phyloP scores from a whole-genome alignment of 2,113 vertebrate genomes.

The Pipra filicauda region DNA sequence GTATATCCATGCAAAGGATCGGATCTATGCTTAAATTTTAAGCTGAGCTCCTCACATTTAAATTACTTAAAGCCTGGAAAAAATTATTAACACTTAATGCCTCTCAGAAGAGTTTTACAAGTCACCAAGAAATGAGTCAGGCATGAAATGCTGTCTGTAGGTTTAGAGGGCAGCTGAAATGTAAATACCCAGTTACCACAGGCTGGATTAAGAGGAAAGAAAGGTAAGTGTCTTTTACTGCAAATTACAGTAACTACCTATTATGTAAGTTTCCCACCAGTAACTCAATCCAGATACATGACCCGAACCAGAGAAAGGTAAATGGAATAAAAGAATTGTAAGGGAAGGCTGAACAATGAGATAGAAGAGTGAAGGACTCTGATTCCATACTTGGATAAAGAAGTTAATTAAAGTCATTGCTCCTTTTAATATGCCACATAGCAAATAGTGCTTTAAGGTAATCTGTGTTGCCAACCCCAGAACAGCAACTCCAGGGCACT shows the following conservation, averaged over 20 bases:
- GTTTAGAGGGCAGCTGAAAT: neutral
- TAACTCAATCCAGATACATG: neutral
- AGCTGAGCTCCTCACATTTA: neutral
- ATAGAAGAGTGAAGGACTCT: neutral
- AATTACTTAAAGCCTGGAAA: neutral
- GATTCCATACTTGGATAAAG: neutral
- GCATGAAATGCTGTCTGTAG: neutral
- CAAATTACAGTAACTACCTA: neutral
- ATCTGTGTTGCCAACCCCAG: neutral
- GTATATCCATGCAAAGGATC: neutral
- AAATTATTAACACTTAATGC: neutral
- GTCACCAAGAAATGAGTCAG: neutral
- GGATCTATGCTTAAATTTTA: neutral
- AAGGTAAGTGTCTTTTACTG: neutral
- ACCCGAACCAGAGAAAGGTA: neutral
- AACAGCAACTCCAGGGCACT: neutral
- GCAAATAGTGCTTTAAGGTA: neutral
- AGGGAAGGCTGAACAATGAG: neutral
- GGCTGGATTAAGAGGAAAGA: neutral
- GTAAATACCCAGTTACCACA: neutral
- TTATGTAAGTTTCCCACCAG: neutral
- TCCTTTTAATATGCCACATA: neutral
- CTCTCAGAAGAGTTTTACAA: neutral
- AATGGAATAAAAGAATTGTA: neutral
- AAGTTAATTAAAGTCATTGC: neutral